Percentiles rank a stretch among this genome's conserved stretches.
Conservation (phyloP, 2,797 vertebrate genomes). For the Hephaestus fuliginosus region DNA sequence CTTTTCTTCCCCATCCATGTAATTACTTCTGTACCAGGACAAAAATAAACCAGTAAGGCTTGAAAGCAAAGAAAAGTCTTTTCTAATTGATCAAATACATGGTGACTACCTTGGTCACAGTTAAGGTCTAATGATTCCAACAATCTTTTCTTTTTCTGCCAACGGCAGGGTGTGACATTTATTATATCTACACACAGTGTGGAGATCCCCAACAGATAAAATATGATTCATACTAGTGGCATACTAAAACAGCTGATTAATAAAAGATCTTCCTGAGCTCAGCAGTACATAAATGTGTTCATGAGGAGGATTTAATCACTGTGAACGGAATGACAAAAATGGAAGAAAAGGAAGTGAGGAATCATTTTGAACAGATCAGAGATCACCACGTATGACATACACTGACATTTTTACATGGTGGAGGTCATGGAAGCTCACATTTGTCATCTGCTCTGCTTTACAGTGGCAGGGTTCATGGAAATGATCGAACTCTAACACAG, state of each 20-base stretch:
- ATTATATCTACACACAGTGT: not conserved
- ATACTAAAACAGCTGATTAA: not conserved
- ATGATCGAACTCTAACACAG: not conserved
- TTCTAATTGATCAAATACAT: not conserved
- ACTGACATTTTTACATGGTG: not conserved
- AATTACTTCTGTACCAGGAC: conserved; percentile 18
- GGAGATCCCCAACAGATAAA: too few relatives aligned
- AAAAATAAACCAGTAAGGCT: not conserved
- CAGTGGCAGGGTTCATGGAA: not conserved
- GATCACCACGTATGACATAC: not conserved
- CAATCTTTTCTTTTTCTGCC: not conserved
- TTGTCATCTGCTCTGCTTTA: not conserved
- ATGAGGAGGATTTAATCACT: not conserved
- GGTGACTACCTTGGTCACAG: not conserved
- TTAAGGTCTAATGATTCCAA: not conserved
- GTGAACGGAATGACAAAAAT: not conserved
- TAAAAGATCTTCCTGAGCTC: not conserved
- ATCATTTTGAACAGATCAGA: not conserved
- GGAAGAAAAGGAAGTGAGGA: not conserved
- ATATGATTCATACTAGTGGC: too few relatives aligned
- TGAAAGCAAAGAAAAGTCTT: conserved; percentile 1
- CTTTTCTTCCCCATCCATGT: conserved; percentile 23
- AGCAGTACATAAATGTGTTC: not conserved
- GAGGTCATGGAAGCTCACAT: not conserved
- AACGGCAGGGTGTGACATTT: not conserved